Evolutionary conservation across 2,797 vertebrate genomes (phyloP).

Genomic region (Poecilia velifera): DNA sequence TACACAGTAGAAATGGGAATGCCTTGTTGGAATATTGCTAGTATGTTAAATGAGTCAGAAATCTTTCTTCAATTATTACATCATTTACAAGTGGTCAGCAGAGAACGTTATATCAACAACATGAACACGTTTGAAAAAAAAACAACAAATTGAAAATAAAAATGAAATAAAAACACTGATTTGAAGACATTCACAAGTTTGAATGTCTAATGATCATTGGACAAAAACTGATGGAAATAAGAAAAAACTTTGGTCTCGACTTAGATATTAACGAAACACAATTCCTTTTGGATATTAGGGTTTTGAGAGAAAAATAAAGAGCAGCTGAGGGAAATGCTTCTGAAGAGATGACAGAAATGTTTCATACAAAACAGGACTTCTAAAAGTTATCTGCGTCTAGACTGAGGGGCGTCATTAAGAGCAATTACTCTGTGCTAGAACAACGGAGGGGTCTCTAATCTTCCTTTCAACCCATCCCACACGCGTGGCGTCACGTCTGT

Average conservation of each 20-base stretch:
- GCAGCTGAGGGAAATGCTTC: no score
- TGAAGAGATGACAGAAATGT: conserved; percentile 17
- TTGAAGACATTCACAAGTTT: neutral
- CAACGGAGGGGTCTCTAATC: conserved; percentile 50
- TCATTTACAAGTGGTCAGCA: neutral
- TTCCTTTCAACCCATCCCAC: conserved; percentile 20
- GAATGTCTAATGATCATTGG: neutral
- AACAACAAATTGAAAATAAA: neutral
- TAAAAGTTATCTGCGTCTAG: conserved; percentile 37
- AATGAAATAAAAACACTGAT: neutral
- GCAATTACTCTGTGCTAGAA: conserved; percentile 55
- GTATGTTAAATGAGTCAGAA: conserved; percentile 8
- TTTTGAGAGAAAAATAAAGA: conserved; percentile 1
- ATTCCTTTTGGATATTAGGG: neutral
- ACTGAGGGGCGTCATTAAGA: conserved; percentile 51
- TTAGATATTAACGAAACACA: neutral
- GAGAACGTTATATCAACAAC: neutral
- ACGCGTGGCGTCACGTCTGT: conserved; percentile 2
- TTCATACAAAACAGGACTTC: conserved; percentile 33
- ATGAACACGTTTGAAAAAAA: neutral
- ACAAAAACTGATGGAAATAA: conserved; percentile 12
- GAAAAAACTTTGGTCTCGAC: neutral
- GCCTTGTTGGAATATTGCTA: conserved; percentile 9
- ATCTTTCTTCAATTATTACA: neutral
- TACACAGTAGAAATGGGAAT: conserved; percentile 7